Evolutionary conservation across 2,113 vertebrate genomes (phyloP), one percentile per base, ranked within the genome.

Genomic region (Myocastor coypus): DNA sequence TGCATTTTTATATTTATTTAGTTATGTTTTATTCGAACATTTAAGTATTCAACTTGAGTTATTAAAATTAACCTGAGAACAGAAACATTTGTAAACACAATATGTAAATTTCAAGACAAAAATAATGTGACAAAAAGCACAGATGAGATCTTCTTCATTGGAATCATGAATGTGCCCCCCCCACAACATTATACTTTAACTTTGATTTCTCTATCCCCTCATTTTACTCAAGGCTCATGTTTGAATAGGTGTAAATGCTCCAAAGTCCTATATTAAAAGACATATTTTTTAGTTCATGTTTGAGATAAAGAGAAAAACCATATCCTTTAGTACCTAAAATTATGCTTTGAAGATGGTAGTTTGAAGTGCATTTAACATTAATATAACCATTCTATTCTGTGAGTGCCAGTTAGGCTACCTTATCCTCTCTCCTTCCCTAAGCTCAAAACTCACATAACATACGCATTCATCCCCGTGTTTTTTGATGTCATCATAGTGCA

Each of bases 81-180:
- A 97, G 96, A 98, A 98, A 98, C 97, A 97, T 97, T 98, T 97
- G 97, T 98, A 98, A 97, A 98, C 94, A 97, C 93, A 96, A 85
- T 95, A 96, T 97, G 97, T 96, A 97, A 97, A 97, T 97, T 88
- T 93, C 81, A 96, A 77, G 50, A 83, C 94, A 96, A 96, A 97
- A 97, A 97, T 96, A 97, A 97, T 75, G 71, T 96, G 89, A 89
- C 64, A 89, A 97, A 87, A 97, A 90, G 93, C 95, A 97, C 97
- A 98, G 97, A 97, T 98, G 97, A 96, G 10, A 92, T 96, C 42
- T 78, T 93, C 59, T 96, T 91, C 71, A 92, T 10, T 95, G 42
- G n/a, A 93, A 85, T 96, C 37, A 91, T 84, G 59, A 87, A 50
- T 59, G 80, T 6, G 8, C 90, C 5, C 2, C 63, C 52, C 6